Evolutionary conservation across 2,888 invertebrate genomes (phyloP), one percentile per base, ranked within the genome.

Genomic region (Microplitis manilae): DNA sequence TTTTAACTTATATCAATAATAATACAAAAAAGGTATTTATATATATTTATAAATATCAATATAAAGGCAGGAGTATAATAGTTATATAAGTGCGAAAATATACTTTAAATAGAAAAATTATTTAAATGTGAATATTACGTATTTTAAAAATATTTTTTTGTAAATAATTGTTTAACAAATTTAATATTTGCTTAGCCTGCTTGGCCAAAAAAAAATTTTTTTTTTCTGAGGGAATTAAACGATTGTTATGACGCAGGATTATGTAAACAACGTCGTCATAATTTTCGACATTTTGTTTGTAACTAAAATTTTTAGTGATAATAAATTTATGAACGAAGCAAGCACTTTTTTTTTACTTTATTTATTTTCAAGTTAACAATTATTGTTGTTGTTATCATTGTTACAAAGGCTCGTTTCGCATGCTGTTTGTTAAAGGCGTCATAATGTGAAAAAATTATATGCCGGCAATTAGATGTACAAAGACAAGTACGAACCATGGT

Each of bases 1-100:
- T 76, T 68, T 64, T 30, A 30, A 30, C 30, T 68, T 41, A 72
- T 78, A 76, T 76, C 62, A 64, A 78, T 79, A 73, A 7, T 68
- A 75, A 30, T 30, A 61, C 73, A 41, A 73, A 73, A 76, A 40
- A 65, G 65, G 62, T n/a, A 69, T 62, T 39, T 50, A 68, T 72
- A 71, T 71, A 50, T 70, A 70, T 38, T 68, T 39, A 68, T 68
- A 68, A 39, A 68, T 17, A 39, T 68, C 20, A 68, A 68, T 17
- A 39, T 17, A 67, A 41, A 50, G 50, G 50, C 50, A 50, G 50
- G 39, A 50, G 64, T 64, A 73, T 73, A 15, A 71, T 71, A 71
- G 68, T 30, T 4, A 68, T 72, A 72, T 73, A 61, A 75, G 68
- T 75, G 50, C 75, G 15, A 75, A 71, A 72, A 78, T 68, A 67